Base-by-base conservation (phyloP, 1,140 invertebrate genomes). In the Drosophila suzukii region DNA sequence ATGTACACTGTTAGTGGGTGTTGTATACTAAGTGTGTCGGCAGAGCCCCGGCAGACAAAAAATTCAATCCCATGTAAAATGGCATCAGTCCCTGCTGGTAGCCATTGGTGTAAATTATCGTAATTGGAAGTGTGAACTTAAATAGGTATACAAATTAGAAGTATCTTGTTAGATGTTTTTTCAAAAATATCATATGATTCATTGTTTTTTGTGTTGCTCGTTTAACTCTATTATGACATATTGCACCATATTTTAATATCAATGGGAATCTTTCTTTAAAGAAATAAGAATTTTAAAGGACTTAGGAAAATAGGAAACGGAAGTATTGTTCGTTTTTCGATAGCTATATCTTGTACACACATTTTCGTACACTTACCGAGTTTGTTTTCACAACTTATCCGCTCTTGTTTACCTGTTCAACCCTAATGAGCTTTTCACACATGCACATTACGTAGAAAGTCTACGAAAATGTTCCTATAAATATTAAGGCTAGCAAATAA, bases 31-130 rank as follows among this genome's bases (percentile, higher is more conserved):
- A 20, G 20, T 20, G 20, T 20, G 20, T 20, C 20, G 20, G 20
- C 20, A 20, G 20, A 20, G 20, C 20, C 1, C 20, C 20, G 20
- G 20, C 20, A 20, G 20, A 20, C 0, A 0, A 20, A 20, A 20
- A 20, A 20, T 20, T 2, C 2, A 20, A 20, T 20, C 20, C 20
- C 20, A 20, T 20, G 20, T 2, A 20, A 20, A 20, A 20, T 20
- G 20, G 20, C 20, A 20, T 20, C 20, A 1, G 20, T 20, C 20
- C 20, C 20, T 20, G 20, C 30, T 30, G 6, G 4, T 8, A 65
- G 65, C 5, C 39, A 51, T 39, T 32, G 20, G 51, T 51, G 44
- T 32, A 72, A 70, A 71, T 51, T 1, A 49, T 39, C n/a, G 30
- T 34, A 67, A 71, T 49, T 34, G 60, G n/a, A 65, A 20, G 7